These are phyloP conservation scores for Tenthredo mesomela DNA, from an alignment of 2,888 invertebrate species.

Conservation along the genomic window DNA sequence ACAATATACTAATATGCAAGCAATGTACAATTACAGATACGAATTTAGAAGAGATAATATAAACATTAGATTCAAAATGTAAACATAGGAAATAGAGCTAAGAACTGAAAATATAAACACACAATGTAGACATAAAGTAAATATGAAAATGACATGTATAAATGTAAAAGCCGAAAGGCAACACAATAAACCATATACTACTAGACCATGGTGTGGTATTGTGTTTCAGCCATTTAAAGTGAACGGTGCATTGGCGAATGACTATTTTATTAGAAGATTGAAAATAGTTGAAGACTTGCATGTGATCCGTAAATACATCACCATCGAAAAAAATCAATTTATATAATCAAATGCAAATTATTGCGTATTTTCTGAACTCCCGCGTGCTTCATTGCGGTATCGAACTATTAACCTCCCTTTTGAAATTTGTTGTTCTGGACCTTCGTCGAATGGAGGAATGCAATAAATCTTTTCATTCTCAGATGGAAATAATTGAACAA, in stretches of 20 bases:
- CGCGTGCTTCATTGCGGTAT: not conserved
- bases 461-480: not conserved
- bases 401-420: constrained; percentile 2
- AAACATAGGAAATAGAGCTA: too few relatives aligned
- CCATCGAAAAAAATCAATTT: not conserved
- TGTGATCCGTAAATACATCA: not conserved
- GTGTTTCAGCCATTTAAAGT: constrained; percentile 21
- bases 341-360: not conserved
- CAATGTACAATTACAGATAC: too few relatives aligned
- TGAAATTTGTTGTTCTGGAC: constrained; percentile 1
- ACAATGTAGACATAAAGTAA: too few relatives aligned
- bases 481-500: not conserved
- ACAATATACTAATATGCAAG: too few relatives aligned
- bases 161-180: too few relatives aligned
- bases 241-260: not conserved
- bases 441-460: not conserved
- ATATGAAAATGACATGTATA: too few relatives aligned
- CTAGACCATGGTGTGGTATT: not conserved
- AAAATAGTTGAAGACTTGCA: not conserved
- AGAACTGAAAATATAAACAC: too few relatives aligned
- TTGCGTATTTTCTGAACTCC: not conserved
- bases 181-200: too few relatives aligned
- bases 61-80: too few relatives aligned
- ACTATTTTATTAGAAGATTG: not conserved
- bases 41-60: too few relatives aligned